Evolutionary conservation across 2,888 invertebrate species (phyloP), one percentile per base, ranked within the genome.

Genomic region (Lithophane leautieri): DNA sequence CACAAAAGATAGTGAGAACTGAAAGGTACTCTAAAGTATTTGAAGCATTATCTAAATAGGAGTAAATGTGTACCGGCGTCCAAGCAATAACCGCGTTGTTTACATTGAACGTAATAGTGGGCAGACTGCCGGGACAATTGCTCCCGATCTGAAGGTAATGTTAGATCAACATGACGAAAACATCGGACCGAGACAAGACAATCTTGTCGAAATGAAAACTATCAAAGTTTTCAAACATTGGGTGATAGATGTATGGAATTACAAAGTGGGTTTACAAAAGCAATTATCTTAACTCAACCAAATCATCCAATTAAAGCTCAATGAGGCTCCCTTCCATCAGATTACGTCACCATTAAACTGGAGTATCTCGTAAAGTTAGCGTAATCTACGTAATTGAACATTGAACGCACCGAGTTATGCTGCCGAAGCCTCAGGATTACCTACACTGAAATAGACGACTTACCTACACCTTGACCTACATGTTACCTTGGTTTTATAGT

Each of bases 341-440:
- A 70, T 76, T 76, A 84, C 60, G 44, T 65, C 60, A 63, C 54
- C 54, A 75, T 75, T 65, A 70, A 70, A 77, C 56, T 56, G 52
- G 82, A 70, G 62, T 81, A 67, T 67, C 71, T 84, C 70, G 44
- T 72, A 68, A 68, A 76, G 81, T 79, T 54, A 60, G 4, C 63
- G 78, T 83, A 82, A 82, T 78, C 65, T 70, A 25, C 67, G 73
- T 83, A 85, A 82, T 79, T 70, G 54, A 73, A 70, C 76, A 73
- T 78, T 71, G 85, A 77, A 83, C 70, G 63, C 60, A 75, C 67
- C 56, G 73, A 63, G 79, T 76, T 83, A 76, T 72, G 79, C 70
- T 68, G 78, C 77, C 72, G 81, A 88, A 87, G 89, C 77, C 83
- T 78, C 76, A 70, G 83, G 83, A 83, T 89, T 87, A n/a, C n/a